Conservation (phyloP, 2,797 vertebrate genomes). For the Selene dorsalis region DNA sequence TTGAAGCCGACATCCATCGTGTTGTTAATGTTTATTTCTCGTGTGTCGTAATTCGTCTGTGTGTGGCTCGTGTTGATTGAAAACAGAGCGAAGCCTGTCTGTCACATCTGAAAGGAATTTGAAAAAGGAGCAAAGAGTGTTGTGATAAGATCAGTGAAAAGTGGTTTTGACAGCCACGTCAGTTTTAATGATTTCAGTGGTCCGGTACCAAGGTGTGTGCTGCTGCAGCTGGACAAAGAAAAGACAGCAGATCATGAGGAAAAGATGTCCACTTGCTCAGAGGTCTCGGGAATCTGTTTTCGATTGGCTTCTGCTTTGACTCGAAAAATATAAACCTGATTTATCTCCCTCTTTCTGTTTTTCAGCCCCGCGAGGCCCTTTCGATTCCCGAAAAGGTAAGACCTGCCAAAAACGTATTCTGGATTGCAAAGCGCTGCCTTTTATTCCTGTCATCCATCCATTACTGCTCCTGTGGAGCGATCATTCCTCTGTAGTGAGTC, state of each 20-base stretch:
- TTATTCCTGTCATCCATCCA: conserved; percentile 66
- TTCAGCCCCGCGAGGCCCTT: conserved; percentile 91
- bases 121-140: conserved; percentile 6
- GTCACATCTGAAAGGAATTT: conserved; percentile 44
- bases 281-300: conserved; percentile 44
- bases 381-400: conserved; percentile 97
- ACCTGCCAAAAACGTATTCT: conserved; percentile 65
- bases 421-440: conserved; percentile 41
- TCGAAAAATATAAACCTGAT: conserved; percentile 70
- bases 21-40: conserved; percentile 2
- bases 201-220: conserved; percentile 17
- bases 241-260: conserved; percentile 26
- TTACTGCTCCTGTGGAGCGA: conserved; percentile 61
- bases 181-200: conserved; percentile 43
- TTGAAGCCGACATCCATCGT: not conserved
- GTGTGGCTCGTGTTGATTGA: conserved; percentile 18
- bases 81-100: conserved; percentile 3
- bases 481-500: conserved; percentile 80
- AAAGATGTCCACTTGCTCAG: conserved; percentile 49
- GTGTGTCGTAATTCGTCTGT: not conserved
- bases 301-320: conserved; percentile 66
- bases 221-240: conserved; percentile 28
- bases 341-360: conserved; percentile 75
- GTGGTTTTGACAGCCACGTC: conserved; percentile 49
- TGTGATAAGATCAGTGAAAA: conserved; percentile 25